Evolutionary conservation across 2,888 invertebrate species (phyloP).

Genomic region (Tenodera sinensis): DNA sequence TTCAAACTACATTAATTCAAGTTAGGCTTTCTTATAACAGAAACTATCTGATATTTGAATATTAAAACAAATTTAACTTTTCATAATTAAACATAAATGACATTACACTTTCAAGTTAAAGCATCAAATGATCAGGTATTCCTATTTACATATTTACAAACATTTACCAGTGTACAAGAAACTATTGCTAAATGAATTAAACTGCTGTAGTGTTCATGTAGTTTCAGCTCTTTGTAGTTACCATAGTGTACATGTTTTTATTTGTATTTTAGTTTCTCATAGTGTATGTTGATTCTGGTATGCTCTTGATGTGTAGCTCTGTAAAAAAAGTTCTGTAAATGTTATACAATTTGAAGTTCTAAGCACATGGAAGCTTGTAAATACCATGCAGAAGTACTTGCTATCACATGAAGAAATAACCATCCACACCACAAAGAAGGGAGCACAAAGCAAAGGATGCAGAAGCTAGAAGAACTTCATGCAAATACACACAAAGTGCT

Average conservation of each 20-base stretch:
- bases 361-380: background rate
- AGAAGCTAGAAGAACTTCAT: constrained; percentile 13
- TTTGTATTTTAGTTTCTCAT: too few species aligned
- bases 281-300: too few species aligned
- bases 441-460: background rate
- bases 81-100: too few species aligned
- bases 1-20: too few species aligned
- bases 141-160: background rate
- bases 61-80: too few species aligned
- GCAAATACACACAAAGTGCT: constrained; percentile 26
- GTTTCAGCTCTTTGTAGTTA: too few species aligned
- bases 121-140: background rate
- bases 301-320: too few species aligned
- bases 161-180: background rate
- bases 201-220: too few species aligned
- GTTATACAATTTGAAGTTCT: background rate
- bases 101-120: background rate
- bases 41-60: too few species aligned
- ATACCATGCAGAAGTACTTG: background rate
- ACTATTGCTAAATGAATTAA: background rate
- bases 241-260: too few species aligned
- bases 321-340: too few species aligned
- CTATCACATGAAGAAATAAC: background rate
- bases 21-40: too few species aligned
- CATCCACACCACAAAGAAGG: background rate